Evolutionary conservation across 1,140 invertebrate genomes (phyloP), one percentile per base, ranked within the genome.

Genomic region (Argopecten irradians): DNA sequence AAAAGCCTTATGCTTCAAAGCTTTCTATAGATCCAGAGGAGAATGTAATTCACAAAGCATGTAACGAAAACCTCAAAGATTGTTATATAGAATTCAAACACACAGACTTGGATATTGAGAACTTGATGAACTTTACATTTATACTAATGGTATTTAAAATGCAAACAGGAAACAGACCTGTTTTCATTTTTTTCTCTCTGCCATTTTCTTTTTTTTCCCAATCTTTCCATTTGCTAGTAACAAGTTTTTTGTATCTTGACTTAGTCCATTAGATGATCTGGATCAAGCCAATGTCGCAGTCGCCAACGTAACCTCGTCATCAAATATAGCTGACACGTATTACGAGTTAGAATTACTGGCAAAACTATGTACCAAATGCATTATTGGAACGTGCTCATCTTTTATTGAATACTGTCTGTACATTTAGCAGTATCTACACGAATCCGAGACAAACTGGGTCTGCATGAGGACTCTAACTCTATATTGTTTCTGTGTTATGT

Each of bases 1-100:
- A 71, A 71, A 71, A 71, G 55, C 55, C 55, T n/a, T 71, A 71
- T 71, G 55, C 55, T 71, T 71, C 55, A 71, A 71, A 71, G 55
- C 55, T 71, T 71, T 71, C 55, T 28, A 71, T 71, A 71, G 55
- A 71, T 28, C 16, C 55, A 71, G 55, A 71, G 5, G 1, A 71
- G 55, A 28, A n/a, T 11, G 28, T 71, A 71, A 71, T 71, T 71
- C 55, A 71, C 16, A n/a, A 28, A 71, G 55, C 55, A 71, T 71
- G 55, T 71, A n/a, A 5, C 55, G n/a, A 71, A 71, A 71, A 71
- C 22, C 8, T 55, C 43, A 7, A 22, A 55, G 43, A 19, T 55
- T 55, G 43, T 71, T 71, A 5, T 16, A 71, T 28, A 28, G 55
- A 71, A 71, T 71, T 71, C 55, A 71, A 5, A 16, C 22, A 71